Evolutionary conservation across 2,797 vertebrate species (phyloP).

Genomic region (Gadopsis marmoratus): DNA sequence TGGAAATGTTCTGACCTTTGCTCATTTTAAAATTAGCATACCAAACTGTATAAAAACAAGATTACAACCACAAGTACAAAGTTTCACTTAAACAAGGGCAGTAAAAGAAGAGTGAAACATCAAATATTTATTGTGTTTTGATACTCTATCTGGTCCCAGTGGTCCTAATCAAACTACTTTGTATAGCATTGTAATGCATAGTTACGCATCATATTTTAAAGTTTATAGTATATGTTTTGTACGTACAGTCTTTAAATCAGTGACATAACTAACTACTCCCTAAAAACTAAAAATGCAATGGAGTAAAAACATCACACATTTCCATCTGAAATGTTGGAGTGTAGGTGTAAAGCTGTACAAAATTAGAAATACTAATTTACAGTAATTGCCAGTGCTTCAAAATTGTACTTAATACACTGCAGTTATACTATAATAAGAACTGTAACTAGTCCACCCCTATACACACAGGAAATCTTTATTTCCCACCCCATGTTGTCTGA

Average conservation of each 20-base stretch:
- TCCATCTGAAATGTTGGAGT: not conserved
- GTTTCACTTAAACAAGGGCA: not conserved
- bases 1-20: not conserved
- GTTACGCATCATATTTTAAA: not conserved
- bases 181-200: not conserved
- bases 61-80: too few species aligned
- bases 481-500: not conserved
- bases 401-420: not conserved
- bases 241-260: not conserved
- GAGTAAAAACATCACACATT: not conserved
- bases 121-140: not conserved
- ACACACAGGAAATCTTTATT: not conserved
- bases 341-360: not conserved
- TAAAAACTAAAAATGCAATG: not conserved
- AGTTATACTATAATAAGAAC: not conserved
- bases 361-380: not conserved
- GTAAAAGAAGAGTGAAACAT: not conserved
- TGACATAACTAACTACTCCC: not conserved
- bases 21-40: not conserved
- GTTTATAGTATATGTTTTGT: not conserved
- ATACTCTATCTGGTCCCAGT: not conserved
- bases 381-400: not conserved
- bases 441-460: not conserved
- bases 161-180: constrained; percentile 1
- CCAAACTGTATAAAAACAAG: not conserved